A percentile compares a stretch with the other conserved stretches of the same genome.
Conservation (phyloP, 2,888 invertebrate species). For the Conchocele bisecta region DNA sequence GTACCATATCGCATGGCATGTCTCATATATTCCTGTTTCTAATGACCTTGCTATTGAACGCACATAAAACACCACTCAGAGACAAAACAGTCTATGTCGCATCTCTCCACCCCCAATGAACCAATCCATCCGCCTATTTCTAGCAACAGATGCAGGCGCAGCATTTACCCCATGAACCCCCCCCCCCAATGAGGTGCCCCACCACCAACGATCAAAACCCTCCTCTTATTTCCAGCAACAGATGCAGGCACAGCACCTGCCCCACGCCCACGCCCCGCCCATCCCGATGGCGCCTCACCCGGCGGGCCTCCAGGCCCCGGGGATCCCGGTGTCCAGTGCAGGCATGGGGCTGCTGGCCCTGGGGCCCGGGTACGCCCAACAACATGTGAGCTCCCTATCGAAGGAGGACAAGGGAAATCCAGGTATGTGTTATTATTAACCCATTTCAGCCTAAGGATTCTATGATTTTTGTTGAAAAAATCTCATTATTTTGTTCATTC, state of each 20-base stretch:
- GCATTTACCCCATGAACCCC: slow-evolving; percentile 85
- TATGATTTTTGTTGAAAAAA: too few species aligned
- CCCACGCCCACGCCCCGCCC: slow-evolving; percentile 80
- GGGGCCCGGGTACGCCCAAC: slow-evolving; percentile 71
- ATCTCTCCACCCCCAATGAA: too few species aligned
- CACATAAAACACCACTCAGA: too few species aligned
- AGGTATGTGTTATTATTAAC: too few species aligned
- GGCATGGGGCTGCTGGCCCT: slow-evolving; percentile 76
- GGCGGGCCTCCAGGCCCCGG: slow-evolving; percentile 79
- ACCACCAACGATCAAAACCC: too few species aligned
- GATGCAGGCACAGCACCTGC: slow-evolving; percentile 93
- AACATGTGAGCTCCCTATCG: slow-evolving; percentile 64
- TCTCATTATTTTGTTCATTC: too few species aligned
- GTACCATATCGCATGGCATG: too few species aligned
- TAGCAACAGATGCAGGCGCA: slow-evolving; percentile 96
- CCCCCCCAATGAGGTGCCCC: slow-evolving; percentile 81
- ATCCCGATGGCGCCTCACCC: slow-evolving; percentile 82
- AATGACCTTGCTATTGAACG: too few species aligned
- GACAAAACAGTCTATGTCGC: too few species aligned
- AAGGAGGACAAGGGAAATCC: slow-evolving; percentile 81
- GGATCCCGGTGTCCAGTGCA: slow-evolving; percentile 81
- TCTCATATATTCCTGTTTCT: too few species aligned
- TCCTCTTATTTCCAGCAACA: slow-evolving; percentile 87
- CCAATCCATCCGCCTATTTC: slow-evolving; percentile 21
- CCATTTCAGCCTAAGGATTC: too few species aligned